Base-by-base conservation (phyloP, 2,888 invertebrate genomes). In the Teinopalpus imperialis region DNA sequence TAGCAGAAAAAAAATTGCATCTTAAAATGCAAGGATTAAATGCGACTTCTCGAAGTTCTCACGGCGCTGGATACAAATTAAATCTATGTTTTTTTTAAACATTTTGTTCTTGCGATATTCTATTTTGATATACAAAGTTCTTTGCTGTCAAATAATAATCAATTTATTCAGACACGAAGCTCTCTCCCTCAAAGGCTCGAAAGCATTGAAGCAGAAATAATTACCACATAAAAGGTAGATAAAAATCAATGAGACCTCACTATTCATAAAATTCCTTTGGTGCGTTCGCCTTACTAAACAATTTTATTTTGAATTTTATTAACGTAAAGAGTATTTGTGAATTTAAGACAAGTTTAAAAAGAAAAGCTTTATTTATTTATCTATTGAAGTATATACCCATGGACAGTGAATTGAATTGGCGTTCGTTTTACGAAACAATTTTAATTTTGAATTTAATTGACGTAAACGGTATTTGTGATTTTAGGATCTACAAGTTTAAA, bases 11-110 rank as follows among this genome's bases (percentile, higher is more conserved):
- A 29, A 7, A 1, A 32, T 18, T 29, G 36, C 18, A 7, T 3
- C 1, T 12, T 7, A 37, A 10, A 18, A 27, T n/a, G 37, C 30
- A 39, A 20, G 13, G 9, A 13, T 29, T 39, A 40, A 45, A 40
- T 36, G 27, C 30, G 18, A 21, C 35, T 40, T 30, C n/a, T 27
- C 9, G 21, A 36, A 43, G 47, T 47, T 47, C 47, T 30, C 50
- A 51, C 47, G 47, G 23, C 42, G 34, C 24, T 27, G 43, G 32
- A 36, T 43, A 47, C 40, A 43, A 43, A 47, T 47, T 43, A 46
- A 47, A 41, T 39, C 2, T 26, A 35, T 37, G 32, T 16, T 13
- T 20, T 31, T 43, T n/a, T 16, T 5, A 6, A 27, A 12, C 24
- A 18, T 43, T 40, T 48, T 43, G 39, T 16, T 16, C 16, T 3